A percentile compares a stretch with the other conserved stretches of the same genome.
Conservation (phyloP, 2,113 vertebrate genomes). For the Nematolebias whitei region DNA sequence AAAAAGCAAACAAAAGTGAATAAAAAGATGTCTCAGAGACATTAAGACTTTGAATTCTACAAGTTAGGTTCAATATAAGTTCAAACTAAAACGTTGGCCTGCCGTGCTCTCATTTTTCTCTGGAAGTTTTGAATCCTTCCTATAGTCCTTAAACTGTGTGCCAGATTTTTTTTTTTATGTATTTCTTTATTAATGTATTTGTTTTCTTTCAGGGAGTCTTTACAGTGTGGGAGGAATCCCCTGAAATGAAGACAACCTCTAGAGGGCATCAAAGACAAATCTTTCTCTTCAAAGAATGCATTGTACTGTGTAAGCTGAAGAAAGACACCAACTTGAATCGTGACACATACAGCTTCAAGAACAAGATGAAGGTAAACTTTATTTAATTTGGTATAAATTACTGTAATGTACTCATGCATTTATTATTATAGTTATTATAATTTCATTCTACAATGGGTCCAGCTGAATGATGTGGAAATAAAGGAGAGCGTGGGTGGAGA, state of each 20-base stretch:
- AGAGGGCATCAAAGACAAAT: conserved; percentile 94
- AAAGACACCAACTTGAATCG: conserved; percentile 85
- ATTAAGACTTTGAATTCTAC: too few species aligned
- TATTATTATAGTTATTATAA: not conserved
- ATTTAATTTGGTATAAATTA: not conserved
- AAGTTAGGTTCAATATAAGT: not conserved
- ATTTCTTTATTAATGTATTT: not conserved
- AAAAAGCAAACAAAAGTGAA: too few species aligned
- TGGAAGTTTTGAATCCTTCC: not conserved
- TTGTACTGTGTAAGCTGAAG: conserved; percentile 92
- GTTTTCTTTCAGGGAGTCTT: conserved; percentile 86
- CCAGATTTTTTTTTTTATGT: not conserved
- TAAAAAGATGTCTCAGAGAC: not conserved
- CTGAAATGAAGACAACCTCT: conserved; percentile 86
- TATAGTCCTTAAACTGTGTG: not conserved
- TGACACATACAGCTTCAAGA: conserved; percentile 91
- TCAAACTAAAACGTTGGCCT: not conserved
- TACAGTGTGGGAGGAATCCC: conserved; percentile 94
- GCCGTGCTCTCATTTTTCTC: not conserved
- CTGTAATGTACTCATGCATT: not conserved
- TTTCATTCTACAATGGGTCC: conserved; percentile 3
- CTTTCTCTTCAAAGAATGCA: conserved; percentile 94
- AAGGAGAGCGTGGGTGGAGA: conserved; percentile 90
- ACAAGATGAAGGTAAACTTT: conserved; percentile 94
- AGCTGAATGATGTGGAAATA: conserved; percentile 92